Conservation (phyloP, 1,140 invertebrate species). For the Aplysia californica region DNA sequence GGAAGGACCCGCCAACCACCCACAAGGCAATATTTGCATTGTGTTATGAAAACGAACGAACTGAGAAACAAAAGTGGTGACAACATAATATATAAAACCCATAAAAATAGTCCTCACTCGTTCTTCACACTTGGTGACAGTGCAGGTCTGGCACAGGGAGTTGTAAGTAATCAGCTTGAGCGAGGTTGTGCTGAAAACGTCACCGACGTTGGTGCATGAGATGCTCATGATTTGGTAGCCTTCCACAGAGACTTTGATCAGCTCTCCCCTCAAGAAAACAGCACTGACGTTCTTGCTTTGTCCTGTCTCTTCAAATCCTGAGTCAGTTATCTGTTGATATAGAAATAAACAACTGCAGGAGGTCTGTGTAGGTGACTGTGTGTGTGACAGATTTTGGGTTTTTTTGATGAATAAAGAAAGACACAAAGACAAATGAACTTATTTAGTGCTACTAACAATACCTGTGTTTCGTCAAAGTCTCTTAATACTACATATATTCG, state of each 20-base stretch:
- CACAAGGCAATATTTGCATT: too few species aligned
- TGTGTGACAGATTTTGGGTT: too few species aligned
- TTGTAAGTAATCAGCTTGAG: conserved; percentile 36
- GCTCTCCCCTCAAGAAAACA: conserved; percentile 37
- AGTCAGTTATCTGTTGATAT: conserved; percentile 17
- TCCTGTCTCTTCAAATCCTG: conserved; percentile 21
- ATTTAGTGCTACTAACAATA: too few species aligned
- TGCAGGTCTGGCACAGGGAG: conserved; percentile 43
- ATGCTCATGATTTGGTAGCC: neutral
- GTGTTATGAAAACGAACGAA: too few species aligned
- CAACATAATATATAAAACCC: too few species aligned
- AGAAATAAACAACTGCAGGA: neutral
- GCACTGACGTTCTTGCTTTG: conserved; percentile 30
- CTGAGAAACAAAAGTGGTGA: too few species aligned
- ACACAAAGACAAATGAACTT: too few species aligned
- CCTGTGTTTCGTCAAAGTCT: too few species aligned
- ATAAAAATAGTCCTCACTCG: conserved; percentile 34
- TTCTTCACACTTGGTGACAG: conserved; percentile 26
- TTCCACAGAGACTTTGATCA: conserved; percentile 23
- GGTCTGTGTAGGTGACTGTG: neutral
- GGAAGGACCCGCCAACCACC: too few species aligned
- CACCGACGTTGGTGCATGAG: conserved; percentile 32
- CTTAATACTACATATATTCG: too few species aligned
- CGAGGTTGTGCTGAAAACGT: conserved; percentile 14
- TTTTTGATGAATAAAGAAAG: too few species aligned